Percentiles rank a stretch among this genome's conserved stretches.
Evolutionary conservation across 2,113 vertebrate genomes (phyloP).

Genomic region (Onychostoma macrolepis): DNA sequence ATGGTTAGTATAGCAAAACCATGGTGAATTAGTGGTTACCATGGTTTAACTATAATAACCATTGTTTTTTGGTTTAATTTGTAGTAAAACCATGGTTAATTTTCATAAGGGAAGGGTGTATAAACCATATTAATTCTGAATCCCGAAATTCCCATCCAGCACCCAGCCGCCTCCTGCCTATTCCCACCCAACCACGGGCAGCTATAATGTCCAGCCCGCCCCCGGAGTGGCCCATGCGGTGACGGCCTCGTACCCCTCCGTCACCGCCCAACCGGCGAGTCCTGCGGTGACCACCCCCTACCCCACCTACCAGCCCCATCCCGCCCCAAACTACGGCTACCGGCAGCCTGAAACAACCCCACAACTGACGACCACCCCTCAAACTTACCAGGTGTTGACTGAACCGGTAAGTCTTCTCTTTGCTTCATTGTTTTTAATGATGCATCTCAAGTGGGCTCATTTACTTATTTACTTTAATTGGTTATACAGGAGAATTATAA

Average conservation of each 20-base stretch:
- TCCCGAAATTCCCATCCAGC: conserved; percentile 58
- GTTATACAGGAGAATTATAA: conserved; percentile 70
- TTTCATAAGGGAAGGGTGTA: not conserved
- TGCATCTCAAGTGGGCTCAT: not conserved
- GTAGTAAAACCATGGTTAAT: no score
- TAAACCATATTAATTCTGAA: not conserved
- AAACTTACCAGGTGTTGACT: conserved; percentile 78
- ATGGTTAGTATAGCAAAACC: no score
- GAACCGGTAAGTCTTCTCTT: conserved; percentile 63
- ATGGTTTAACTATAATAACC: no score
- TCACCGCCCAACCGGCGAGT: conserved; percentile 63
- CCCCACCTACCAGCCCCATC: conserved; percentile 67
- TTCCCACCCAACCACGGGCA: conserved; percentile 71
- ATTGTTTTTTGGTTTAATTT: no score
- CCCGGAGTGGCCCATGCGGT: conserved; percentile 65
- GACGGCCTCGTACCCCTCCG: conserved; percentile 70
- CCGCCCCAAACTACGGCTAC: conserved; percentile 71
- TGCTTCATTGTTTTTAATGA: not conserved
- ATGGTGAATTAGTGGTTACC: no score
- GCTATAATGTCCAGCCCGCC: conserved; percentile 69
- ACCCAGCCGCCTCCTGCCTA: conserved; percentile 70
- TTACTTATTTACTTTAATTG: conserved; percentile 35
- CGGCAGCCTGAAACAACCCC: conserved; percentile 67
- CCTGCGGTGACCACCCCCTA: conserved; percentile 66
- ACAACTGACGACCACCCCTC: conserved; percentile 70